Evolutionary conservation across 2,888 invertebrate species (phyloP), one percentile per base, ranked within the genome.

Genomic region (Melieria omissa): DNA sequence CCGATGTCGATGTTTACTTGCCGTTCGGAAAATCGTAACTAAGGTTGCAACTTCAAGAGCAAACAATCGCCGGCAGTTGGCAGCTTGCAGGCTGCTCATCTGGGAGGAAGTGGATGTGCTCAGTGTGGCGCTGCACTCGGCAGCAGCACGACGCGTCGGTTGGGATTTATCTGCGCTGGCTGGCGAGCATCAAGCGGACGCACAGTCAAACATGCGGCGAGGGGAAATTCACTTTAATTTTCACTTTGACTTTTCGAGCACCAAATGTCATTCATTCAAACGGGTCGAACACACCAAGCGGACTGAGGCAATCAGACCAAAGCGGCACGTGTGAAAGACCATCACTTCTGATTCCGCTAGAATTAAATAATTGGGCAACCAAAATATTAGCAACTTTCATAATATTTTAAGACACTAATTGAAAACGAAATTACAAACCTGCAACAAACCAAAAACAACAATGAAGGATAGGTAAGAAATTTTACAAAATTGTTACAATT

Each of bases 121-220:
- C 58, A 16, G 16, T 16, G 16, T 16, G 16, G 16, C 16, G 16
- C 16, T 16, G 16, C 16, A 16, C 42, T 49, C 58, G 2, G 12
- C 58, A n/a, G 41, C 60, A 57, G 57, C 58, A 41, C 55, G 16
- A 16, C 16, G 16, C 16, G 16, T 16, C 16, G 16, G 16, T 16
- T 14, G 41, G n/a, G 44, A 44, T 61, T 68, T 68, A 68, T 68
- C 68, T 68, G 62, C 68, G 61, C 52, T 54, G 68, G 68, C 68
- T 61, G 62, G 54, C 60, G 54, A 47, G 49, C 58, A 12, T 41
- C 46, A 49, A 49, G 12, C 47, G n/a, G 9, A 8, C 7, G 16
- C 45, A 29, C 4, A n/a, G 10, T 9, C 4, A 64, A 8, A 44
- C 6, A n/a, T 16, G 12, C 12, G 12, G 9, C 5, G 29, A 10